Evolutionary conservation across 2,113 vertebrate genomes (phyloP).

Genomic region (Myotis yumanensis): DNA sequence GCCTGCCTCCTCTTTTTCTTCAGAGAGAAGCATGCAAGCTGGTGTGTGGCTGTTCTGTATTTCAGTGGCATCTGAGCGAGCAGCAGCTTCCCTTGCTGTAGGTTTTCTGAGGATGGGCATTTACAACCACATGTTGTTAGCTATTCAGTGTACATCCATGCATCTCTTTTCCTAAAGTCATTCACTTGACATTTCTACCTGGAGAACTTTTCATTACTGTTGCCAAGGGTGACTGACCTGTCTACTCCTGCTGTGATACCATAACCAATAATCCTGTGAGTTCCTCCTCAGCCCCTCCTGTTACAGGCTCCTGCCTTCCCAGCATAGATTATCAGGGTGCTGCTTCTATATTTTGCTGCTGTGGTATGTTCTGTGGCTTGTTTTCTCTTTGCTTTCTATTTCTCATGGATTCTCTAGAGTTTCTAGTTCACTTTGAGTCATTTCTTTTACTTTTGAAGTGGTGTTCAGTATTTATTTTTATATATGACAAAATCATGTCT

Average conservation of each 20-base stretch:
- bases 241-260: too few relatives aligned
- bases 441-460: background rate
- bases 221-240: background rate
- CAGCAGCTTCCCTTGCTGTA: background rate
- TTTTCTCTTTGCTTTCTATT: background rate
- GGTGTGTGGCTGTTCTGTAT: background rate
- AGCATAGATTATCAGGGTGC: background rate
- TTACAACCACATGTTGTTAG: background rate
- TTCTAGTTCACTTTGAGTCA: background rate
- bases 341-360: background rate
- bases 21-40: background rate
- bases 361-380: background rate
- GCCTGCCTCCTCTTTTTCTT: background rate
- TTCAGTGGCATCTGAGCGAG: background rate
- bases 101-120: background rate
- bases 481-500: background rate
- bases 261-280: background rate
- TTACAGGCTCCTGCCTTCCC: background rate
- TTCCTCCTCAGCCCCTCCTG: background rate
- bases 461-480: background rate
- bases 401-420: background rate
- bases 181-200: background rate
- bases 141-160: background rate
- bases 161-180: background rate
- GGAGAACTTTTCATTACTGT: background rate